These are phyloP conservation scores for Tupaia tana DNA, from an alignment of 2,113 vertebrate species.

Conservation along the genomic window DNA sequence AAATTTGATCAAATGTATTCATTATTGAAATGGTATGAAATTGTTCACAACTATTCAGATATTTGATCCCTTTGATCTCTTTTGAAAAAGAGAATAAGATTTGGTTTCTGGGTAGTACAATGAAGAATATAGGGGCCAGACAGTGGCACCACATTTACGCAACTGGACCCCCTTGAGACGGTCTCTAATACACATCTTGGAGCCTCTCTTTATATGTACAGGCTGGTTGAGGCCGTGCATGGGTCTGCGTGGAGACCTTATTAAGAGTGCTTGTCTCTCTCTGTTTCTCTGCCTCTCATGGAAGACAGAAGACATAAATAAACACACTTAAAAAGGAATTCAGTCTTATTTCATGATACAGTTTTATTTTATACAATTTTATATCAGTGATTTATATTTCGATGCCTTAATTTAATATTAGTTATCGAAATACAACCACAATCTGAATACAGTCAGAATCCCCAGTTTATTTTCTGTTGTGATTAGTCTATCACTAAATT, in stretches of 20 bases:
- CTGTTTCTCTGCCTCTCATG: too few relatives aligned
- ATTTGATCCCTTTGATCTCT: background rate
- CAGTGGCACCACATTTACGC: too few relatives aligned
- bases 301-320: too few relatives aligned
- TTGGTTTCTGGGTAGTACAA: background rate
- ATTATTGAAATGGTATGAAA: background rate
- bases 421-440: background rate
- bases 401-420: slow-evolving; percentile 49
- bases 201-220: too few relatives aligned
- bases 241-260: too few relatives aligned
- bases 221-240: too few relatives aligned
- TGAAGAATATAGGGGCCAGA: background rate
- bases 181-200: too few relatives aligned
- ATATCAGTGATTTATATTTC: background rate
- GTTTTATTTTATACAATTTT: slow-evolving; percentile 41
- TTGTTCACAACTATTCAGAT: background rate
- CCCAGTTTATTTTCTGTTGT: background rate
- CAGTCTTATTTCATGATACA: slow-evolving; percentile 2
- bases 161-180: too few relatives aligned
- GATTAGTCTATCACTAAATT: background rate
- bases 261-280: too few relatives aligned
- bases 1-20: background rate
- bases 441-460: background rate
- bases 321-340: background rate
- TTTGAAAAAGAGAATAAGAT: background rate